Percentiles rank a stretch among this genome's conserved stretches.
phyloP scores from a whole-genome alignment of 2,888 invertebrate species.

The Monoplex corrugatus region DNA sequence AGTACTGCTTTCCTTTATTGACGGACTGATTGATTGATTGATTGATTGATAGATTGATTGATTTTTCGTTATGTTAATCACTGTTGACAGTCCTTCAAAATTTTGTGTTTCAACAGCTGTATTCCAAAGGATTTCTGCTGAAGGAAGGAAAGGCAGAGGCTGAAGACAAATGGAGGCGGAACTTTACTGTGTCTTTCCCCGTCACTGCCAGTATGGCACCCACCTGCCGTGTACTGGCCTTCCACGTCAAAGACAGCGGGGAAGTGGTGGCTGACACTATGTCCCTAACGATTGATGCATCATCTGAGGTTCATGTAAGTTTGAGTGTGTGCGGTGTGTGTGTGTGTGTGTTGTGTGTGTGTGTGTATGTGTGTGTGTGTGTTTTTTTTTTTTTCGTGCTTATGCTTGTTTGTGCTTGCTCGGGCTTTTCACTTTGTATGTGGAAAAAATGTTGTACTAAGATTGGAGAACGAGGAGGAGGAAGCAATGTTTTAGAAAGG shows the following conservation, averaged over 20 bases:
- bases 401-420: too few species aligned
- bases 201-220: constrained; percentile 85
- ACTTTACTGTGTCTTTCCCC: constrained; percentile 84
- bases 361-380: constrained; percentile 24
- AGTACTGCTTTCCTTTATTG: too few species aligned
- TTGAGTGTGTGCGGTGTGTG: constrained; percentile 18
- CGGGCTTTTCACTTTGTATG: too few species aligned
- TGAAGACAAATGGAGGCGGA: not conserved
- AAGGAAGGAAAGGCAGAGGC: not conserved
- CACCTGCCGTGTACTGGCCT: constrained; percentile 89
- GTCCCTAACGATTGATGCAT: constrained; percentile 89
- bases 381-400: too few species aligned
- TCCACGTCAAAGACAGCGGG: constrained; percentile 84
- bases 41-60: too few species aligned
- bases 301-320: constrained; percentile 86
- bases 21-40: too few species aligned
- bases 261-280: constrained; percentile 91
- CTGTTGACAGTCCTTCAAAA: too few species aligned
- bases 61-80: too few species aligned
- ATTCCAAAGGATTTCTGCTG: constrained; percentile 40
- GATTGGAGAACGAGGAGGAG: too few species aligned
- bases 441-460: too few species aligned
- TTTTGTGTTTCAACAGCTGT: constrained; percentile 10
- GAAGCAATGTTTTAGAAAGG: too few species aligned
- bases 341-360: constrained; percentile 19